Evolutionary conservation across 2,797 vertebrate genomes (phyloP).

Genomic region (Sebastes flavidus): DNA sequence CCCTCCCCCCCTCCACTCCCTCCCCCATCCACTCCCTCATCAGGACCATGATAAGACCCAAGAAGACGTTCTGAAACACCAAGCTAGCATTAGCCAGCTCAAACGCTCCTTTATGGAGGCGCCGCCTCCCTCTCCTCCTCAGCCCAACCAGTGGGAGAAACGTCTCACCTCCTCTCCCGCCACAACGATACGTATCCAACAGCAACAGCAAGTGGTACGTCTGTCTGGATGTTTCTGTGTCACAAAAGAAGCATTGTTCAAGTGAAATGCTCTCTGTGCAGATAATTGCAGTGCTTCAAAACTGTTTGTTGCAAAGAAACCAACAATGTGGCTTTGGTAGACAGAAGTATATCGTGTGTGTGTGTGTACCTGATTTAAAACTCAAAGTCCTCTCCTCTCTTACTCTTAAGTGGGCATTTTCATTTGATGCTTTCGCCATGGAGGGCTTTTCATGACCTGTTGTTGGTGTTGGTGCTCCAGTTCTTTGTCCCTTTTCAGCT

Average conservation of each 20-base stretch:
- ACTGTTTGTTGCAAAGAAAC: not conserved
- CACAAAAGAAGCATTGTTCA: not conserved
- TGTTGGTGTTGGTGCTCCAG: not conserved
- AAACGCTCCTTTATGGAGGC: slow-evolving; percentile 99
- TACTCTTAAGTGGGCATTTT: not conserved
- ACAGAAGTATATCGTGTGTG: not conserved
- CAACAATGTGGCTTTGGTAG: not conserved
- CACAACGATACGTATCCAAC: slow-evolving; percentile 89
- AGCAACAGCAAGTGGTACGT: slow-evolving; percentile 97
- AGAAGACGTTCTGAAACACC: slow-evolving; percentile 98
- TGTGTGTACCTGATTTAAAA: not conserved
- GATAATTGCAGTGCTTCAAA: not conserved
- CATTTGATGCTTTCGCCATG: not conserved
- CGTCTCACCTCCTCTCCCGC: slow-evolving; percentile 95
- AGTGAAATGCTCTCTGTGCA: not conserved
- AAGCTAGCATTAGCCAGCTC: slow-evolving; percentile 99
- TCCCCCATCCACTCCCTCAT: slow-evolving; percentile 31
- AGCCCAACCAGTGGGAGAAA: slow-evolving; percentile 97
- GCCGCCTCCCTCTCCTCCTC: slow-evolving; percentile 90
- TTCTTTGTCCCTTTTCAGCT: slow-evolving; percentile 11
- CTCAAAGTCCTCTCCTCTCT: not conserved
- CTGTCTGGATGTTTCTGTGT: slow-evolving; percentile 60
- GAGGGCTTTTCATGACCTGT: not conserved
- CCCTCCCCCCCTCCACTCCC: not conserved
- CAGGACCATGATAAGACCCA: slow-evolving; percentile 99